phyloP scores from a whole-genome alignment of 2,113 vertebrate species.

The Otolemur garnettii region DNA sequence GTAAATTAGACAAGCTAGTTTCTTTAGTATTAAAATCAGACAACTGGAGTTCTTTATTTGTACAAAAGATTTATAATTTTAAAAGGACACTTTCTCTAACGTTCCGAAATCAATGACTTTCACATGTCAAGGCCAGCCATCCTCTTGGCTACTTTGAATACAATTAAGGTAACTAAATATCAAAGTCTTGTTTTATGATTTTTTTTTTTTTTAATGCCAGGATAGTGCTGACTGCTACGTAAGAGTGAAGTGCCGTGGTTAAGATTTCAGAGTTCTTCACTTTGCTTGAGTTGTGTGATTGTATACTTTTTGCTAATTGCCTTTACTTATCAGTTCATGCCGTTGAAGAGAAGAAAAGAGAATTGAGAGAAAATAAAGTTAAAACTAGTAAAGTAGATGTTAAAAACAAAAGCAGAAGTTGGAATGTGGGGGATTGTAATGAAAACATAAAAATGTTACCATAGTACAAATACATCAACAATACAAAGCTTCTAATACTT shows the following conservation, averaged over 20 bases:
- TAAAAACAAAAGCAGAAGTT: not conserved
- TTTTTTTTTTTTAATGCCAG: conserved; percentile 16
- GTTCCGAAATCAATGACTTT: not conserved
- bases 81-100: not conserved
- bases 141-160: not conserved
- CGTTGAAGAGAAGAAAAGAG: not conserved
- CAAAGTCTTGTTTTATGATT: not conserved
- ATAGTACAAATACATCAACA: not conserved
- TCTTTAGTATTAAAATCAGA: not conserved
- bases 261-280: not conserved
- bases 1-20: conserved; percentile 25
- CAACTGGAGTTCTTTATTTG: not conserved
- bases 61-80: not conserved
- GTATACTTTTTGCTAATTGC: not conserved
- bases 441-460: not conserved
- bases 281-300: not conserved
- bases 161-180: not conserved
- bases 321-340: not conserved
- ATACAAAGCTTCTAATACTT: not conserved
- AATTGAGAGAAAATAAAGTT: not conserved
- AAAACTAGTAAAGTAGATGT: not conserved
- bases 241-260: not conserved
- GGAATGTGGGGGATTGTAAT: not conserved
- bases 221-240: not conserved
- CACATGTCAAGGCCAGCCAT: not conserved